A percentile compares a stretch with the other conserved stretches of the same genome.
These are phyloP conservation scores for Listrodromus nycthemerus DNA, from an alignment of 2,888 invertebrate species.

Conservation along the genomic window DNA sequence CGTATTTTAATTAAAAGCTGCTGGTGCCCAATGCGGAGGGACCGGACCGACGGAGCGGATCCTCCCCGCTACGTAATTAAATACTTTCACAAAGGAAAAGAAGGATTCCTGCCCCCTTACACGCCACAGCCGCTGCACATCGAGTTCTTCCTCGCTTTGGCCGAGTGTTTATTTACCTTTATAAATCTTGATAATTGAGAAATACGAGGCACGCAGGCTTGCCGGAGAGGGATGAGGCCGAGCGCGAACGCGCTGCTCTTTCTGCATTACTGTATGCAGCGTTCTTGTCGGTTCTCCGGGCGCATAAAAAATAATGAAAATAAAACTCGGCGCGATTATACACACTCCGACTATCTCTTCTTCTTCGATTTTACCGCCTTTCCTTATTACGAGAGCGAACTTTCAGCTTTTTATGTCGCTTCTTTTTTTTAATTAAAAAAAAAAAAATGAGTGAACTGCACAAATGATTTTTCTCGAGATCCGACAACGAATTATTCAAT, in stretches of 20 bases:
- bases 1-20: constrained; percentile 66
- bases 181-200: constrained; percentile 66
- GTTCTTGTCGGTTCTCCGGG: constrained; percentile 8
- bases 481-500: constrained; percentile 11
- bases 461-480: neutral
- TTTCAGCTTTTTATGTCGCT: neutral
- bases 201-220: constrained; percentile 52
- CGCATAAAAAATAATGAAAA: neutral
- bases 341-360: constrained; percentile 7
- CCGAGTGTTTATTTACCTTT: constrained; percentile 61
- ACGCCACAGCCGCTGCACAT: constrained; percentile 7
- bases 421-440: too few species aligned
- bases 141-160: constrained; percentile 11
- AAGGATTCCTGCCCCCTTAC: constrained; percentile 41
- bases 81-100: constrained; percentile 61
- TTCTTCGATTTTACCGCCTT: neutral
- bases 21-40: constrained; percentile 29
- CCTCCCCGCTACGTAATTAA: constrained; percentile 54
- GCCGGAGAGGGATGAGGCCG: neutral
- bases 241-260: constrained; percentile 28
- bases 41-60: constrained; percentile 12
- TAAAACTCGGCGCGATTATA: constrained; percentile 1
- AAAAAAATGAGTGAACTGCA: neutral
- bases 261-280: constrained; percentile 32
- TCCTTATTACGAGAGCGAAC: constrained; percentile 11